A percentile compares a stretch with the other conserved stretches of the same genome.
Conservation (phyloP, 2,797 vertebrate genomes). For the Meriones psammophilus region DNA sequence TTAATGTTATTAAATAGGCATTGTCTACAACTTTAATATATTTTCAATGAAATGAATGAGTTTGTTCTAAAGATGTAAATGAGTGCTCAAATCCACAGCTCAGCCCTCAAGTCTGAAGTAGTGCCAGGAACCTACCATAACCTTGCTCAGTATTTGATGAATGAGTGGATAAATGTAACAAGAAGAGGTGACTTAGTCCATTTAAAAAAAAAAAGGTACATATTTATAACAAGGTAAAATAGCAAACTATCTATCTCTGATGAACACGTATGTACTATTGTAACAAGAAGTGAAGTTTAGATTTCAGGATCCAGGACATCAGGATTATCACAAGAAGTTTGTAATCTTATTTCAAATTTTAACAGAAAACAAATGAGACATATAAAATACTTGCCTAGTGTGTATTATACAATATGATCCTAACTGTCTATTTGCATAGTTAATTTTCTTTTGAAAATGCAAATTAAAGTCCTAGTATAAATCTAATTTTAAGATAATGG, state of each 20-base stretch:
- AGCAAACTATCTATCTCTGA: neutral
- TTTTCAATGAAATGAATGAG: neutral
- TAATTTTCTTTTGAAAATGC: constrained; percentile 48
- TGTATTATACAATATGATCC: neutral
- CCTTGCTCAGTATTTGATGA: too few relatives aligned
- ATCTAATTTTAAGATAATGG: neutral
- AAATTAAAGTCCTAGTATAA: neutral
- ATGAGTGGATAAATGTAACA: neutral
- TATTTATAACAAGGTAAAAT: constrained; percentile 12
- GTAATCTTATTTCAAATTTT: constrained; percentile 9
- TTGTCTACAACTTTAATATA: neutral
- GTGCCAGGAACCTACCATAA: too few relatives aligned
- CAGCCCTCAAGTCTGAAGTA: too few relatives aligned
- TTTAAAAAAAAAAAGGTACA: neutral
- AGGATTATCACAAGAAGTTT: constrained; percentile 52
- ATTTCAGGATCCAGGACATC: constrained; percentile 6
- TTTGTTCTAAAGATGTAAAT: neutral
- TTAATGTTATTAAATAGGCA: neutral
- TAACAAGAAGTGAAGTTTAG: constrained; percentile 35
- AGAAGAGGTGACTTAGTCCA: neutral
- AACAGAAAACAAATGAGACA: constrained; percentile 5
- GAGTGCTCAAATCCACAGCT: neutral
- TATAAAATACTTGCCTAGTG: neutral
- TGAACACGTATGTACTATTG: constrained; percentile 29
- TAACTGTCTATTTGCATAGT: neutral